phyloP scores from a whole-genome alignment of 2,888 invertebrate species.

The Campopleginae sp. region DNA sequence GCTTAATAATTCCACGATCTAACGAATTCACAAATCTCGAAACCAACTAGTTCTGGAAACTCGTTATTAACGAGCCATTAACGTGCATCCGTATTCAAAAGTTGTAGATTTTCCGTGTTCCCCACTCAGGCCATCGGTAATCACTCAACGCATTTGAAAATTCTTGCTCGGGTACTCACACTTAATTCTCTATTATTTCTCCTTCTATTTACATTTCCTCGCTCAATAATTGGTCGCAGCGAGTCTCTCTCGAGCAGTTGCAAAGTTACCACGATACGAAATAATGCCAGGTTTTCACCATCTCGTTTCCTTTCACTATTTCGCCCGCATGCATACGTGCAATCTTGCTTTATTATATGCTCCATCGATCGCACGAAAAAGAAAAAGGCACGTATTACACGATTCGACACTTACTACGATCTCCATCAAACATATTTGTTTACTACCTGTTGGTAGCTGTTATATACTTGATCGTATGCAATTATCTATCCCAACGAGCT shows the following conservation, averaged over 20 bases:
- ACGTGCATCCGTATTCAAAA: constrained; percentile 38
- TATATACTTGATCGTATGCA: not conserved
- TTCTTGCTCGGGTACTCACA: constrained; percentile 12
- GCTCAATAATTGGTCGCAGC: constrained; percentile 32
- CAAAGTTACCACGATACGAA: constrained; percentile 21
- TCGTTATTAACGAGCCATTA: not conserved
- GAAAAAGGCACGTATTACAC: constrained; percentile 1
- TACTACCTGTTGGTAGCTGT: constrained; percentile 4
- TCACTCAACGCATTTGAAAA: constrained; percentile 29
- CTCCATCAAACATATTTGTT: not conserved
- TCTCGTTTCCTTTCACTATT: constrained; percentile 61
- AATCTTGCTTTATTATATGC: not conserved
- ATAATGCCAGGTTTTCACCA: constrained; percentile 63
- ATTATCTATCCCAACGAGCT: constrained; percentile 7
- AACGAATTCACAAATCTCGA: not conserved
- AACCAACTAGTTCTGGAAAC: not conserved
- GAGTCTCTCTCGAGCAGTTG: constrained; percentile 8
- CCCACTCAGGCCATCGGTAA: constrained; percentile 35
- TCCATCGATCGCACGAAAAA: constrained; percentile 1
- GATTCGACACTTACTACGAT: not conserved
- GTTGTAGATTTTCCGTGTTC: constrained; percentile 50
- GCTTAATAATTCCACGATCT: not conserved
- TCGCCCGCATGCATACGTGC: constrained; percentile 2
- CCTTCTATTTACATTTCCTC: not conserved
- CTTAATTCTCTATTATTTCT: not conserved